Evolutionary conservation across 2,888 invertebrate species (phyloP), one percentile per base, ranked within the genome.

Genomic region (Pseudanteris insignis): DNA sequence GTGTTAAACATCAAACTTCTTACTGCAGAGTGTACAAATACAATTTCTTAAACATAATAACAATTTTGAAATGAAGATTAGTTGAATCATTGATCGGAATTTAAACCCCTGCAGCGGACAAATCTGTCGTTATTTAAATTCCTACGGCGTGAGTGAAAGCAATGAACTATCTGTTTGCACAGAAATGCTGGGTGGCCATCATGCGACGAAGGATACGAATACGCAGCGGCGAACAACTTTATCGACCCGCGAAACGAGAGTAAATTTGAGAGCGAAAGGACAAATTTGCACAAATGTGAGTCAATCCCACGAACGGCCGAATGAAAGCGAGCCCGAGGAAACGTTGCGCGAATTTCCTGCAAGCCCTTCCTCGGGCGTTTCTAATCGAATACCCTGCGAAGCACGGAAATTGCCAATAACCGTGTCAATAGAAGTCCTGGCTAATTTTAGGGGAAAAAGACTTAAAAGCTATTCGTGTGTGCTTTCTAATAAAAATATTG

Each of bases 231-330:
- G 43, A 36, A 29, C 46, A 30, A 32, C 51, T 32, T 50, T 62
- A 62, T 63, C 62, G 62, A 63, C 47, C 57, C 38, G 36, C 32
- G 33, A 28, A 58, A 57, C 47, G 51, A 50, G 57, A 58, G 53
- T 46, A 59, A 59, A 53, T 59, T 59, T 47, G 57, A 60, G 53
- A 60, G 48, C 55, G 62, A 57, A 51, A 62, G 55, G 62, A 38
- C 40, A 18, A 47, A 54, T 48, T 54, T 47, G 46, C 37, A 25
- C 53, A 47, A 59, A 51, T 59, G 59, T 53, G 59, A 59, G 59
- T 59, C 59, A 46, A 59, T 32, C 44, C 32, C 36, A 18, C 33
- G 37, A 51, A 25, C 29, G 33, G 36, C n/a, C 41, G 43, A 53
- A 57, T 43, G 57, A 62, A 62, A 62, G 62, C 41, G 61, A 61